phyloP scores from a whole-genome alignment of 2,888 invertebrate genomes.

The Eristalinus sepulchralis region DNA sequence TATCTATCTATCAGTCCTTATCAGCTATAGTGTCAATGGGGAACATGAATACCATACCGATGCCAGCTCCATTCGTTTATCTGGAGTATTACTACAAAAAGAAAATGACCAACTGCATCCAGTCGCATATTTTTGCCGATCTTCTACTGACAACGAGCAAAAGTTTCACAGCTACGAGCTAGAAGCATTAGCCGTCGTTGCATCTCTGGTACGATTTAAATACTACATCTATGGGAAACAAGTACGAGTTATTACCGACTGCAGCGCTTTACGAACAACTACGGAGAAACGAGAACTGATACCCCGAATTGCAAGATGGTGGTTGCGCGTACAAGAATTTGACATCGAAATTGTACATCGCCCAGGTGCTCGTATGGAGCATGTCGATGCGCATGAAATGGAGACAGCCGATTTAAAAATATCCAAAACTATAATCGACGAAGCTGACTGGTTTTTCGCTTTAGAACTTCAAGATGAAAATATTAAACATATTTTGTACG shows the following conservation, averaged over 20 bases:
- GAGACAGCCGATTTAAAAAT: conserved; percentile 14
- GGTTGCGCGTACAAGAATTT: conserved; percentile 65
- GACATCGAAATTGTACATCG: conserved; percentile 63
- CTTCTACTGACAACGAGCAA: conserved; percentile 24
- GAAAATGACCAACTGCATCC: not conserved
- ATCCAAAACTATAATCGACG: not conserved
- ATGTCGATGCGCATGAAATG: conserved; percentile 33
- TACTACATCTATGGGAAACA: conserved; percentile 67
- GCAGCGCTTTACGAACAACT: conserved; percentile 38
- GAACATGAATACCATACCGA: conserved; percentile 22
- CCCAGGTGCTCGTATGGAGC: conserved; percentile 36
- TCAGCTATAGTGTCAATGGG: not conserved
- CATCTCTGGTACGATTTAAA: conserved; percentile 53
- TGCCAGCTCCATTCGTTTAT: conserved; percentile 22
- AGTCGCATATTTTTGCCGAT: conserved; percentile 35
- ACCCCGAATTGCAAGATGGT: conserved; percentile 70
- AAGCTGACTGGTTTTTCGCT: not conserved
- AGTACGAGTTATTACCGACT: conserved; percentile 45
- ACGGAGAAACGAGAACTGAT: conserved; percentile 46
- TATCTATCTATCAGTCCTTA: not conserved
- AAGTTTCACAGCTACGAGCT: conserved; percentile 42
- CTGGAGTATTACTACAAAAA: conserved; percentile 39
- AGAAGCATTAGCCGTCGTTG: conserved; percentile 61
- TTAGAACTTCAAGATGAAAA: not conserved
- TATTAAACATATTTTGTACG: not conserved